Base-by-base conservation (phyloP, 2,797 vertebrate genomes). In the Melanotaenia parkinsoni region DNA sequence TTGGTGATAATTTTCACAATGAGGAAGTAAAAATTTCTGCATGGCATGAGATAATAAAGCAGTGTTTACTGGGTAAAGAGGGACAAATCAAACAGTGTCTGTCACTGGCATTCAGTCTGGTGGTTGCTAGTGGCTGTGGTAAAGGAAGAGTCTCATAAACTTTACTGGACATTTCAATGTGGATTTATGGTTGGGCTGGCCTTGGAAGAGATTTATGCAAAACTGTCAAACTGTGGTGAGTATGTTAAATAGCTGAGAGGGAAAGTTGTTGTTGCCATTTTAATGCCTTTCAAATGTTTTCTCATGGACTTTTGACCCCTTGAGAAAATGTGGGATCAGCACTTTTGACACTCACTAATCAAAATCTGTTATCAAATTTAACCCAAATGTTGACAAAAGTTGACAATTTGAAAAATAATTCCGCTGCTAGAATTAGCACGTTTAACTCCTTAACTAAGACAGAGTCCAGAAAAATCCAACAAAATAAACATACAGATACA, bases 1-100 rank as follows among this genome's bases (percentile, higher is more conserved):
- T 11, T 11, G 14, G 20, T 72, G n/a, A 47, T 67, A 74, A 38
- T 64, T 81, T 74, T 51, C 5, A 69, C 60, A 72, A 81, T 68
- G 40, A 67, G 74, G 78, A 82, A 81, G 70, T 74, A 6, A 62
- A 47, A 76, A 45, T 9, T 53, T 0, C 0, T 0, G 1, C n/a
- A 32, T 45, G 22, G 22, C 1, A 37, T n/a, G 30, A 57, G 40
- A 28, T 47, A 3, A 32, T 67, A n/a, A 63, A 67, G 51, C 5
- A 28, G 0, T 7, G 7, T 66, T 57, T 56, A 59, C 37, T 47
- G n/a, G 38, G 57, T 3, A 5, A 3, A 33, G 26, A 63, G 62
- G 63, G 59, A 12, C 0, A 67, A 2, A 24, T 40, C 7, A 30
- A 74, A 59, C 11, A 35, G 26, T 10, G 20, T 50, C 45, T 24